A percentile compares a stretch with the other conserved stretches of the same genome.
Conservation (phyloP, 2,797 vertebrate genomes). For the Coccyzus lansbergi region DNA sequence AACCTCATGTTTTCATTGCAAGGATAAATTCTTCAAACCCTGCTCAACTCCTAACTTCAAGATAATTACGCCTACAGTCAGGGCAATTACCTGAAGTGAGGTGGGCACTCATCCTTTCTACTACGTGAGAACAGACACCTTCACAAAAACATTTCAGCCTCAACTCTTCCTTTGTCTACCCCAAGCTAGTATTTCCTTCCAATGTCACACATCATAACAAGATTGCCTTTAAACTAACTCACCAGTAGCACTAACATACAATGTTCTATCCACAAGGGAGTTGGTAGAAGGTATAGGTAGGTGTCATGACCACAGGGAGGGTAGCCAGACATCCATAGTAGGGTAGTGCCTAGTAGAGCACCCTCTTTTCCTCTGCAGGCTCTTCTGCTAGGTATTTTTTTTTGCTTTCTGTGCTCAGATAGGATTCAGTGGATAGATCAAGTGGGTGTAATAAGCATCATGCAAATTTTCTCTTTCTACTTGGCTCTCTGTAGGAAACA, state of each 20-base stretch:
- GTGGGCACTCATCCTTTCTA: not conserved
- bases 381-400: not conserved
- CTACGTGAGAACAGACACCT: not conserved
- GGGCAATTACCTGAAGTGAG: not conserved
- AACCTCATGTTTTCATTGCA: not conserved
- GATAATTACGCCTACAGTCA: not conserved
- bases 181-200: not conserved
- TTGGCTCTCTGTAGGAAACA: not conserved
- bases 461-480: constrained; percentile 66
- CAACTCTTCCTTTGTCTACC: not conserved
- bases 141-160: not conserved
- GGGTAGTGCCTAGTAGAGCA: not conserved
- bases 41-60: not conserved
- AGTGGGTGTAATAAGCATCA: not conserved
- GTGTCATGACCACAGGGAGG: not conserved
- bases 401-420: not conserved
- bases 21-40: not conserved
- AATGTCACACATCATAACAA: not conserved
- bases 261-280: not conserved
- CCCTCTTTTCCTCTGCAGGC: not conserved
- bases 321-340: not conserved
- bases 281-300: not conserved
- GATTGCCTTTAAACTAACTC: not conserved
- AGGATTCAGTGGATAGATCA: not conserved
- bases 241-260: not conserved